Percentiles rank a stretch among this genome's conserved stretches.
phyloP scores from a whole-genome alignment of 2,888 invertebrate genomes.

The Aporophyla nigra region DNA sequence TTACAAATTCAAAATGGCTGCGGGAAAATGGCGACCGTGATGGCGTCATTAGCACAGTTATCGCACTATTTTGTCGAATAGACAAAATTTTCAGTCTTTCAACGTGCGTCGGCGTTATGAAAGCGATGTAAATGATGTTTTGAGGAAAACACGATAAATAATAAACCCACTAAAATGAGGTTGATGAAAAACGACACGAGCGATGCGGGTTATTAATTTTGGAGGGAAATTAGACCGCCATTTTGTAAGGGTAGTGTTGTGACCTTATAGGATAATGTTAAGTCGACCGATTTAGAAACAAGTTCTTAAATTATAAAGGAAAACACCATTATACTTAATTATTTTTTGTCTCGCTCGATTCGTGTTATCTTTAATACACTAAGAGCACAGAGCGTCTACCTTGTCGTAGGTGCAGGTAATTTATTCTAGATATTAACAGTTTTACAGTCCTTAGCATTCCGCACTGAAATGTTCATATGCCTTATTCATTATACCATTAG shows the following conservation, averaged over 20 bases:
- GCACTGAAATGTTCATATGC: conserved; percentile 34
- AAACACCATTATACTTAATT: conserved; percentile 37
- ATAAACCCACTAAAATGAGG: conserved; percentile 84
- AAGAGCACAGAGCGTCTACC: conserved; percentile 42
- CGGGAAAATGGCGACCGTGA: conserved; percentile 81
- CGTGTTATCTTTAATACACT: conserved; percentile 39
- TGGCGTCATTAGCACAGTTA: conserved; percentile 89
- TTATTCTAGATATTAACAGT: conserved; percentile 53
- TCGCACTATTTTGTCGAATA: conserved; percentile 90
- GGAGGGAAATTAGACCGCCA: conserved; percentile 83
- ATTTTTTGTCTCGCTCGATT: conserved; percentile 27
- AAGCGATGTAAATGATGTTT: conserved; percentile 86
- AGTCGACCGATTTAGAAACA: conserved; percentile 64
- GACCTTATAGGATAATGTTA: conserved; percentile 70
- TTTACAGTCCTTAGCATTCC: conserved; percentile 42
- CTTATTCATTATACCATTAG: conserved; percentile 20
- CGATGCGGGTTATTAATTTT: conserved; percentile 85
- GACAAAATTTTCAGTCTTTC: conserved; percentile 90
- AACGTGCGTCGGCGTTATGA: conserved; percentile 87
- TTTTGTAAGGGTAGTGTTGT: conserved; percentile 77
- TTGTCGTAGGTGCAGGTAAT: conserved; percentile 43
- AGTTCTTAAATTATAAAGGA: conserved; percentile 23
- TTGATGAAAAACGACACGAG: conserved; percentile 85
- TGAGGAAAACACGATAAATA: conserved; percentile 87
- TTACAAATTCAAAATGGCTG: conserved; percentile 83